Conservation (phyloP, 2,888 invertebrate genomes). For the Aradus depressus region DNA sequence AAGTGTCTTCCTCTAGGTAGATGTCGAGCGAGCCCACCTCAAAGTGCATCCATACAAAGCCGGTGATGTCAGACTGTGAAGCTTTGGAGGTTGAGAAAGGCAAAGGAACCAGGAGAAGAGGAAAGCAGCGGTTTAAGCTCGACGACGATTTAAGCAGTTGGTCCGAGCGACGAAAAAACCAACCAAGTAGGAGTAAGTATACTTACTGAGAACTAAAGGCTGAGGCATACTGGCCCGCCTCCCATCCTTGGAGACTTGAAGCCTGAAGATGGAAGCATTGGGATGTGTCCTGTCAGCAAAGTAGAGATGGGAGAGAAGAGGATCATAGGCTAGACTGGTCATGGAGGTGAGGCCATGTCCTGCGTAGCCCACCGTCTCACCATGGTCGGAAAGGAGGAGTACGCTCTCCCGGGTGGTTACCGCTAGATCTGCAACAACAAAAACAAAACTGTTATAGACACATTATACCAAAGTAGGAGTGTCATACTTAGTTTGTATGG, state of each 20-base stretch:
- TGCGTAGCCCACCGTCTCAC: neutral
- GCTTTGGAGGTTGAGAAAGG: too few species aligned
- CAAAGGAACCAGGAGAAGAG: too few species aligned
- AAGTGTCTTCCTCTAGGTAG: too few species aligned
- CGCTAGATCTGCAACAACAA: constrained; percentile 54
- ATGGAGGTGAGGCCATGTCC: constrained; percentile 1
- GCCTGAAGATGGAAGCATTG: constrained; percentile 21
- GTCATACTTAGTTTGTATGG: too few species aligned
- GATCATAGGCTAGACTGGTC: constrained; percentile 20
- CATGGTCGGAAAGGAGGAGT: constrained; percentile 1
- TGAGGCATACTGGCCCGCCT: constrained; percentile 1
- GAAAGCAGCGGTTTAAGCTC: too few species aligned
- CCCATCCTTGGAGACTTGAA: constrained; percentile 20
- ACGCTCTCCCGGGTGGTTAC: constrained; percentile 45
- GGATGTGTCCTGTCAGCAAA: constrained; percentile 18
- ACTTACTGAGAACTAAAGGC: too few species aligned
- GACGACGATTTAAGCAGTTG: too few species aligned
- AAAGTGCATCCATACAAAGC: too few species aligned
- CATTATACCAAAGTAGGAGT: neutral
- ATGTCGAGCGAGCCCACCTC: too few species aligned
- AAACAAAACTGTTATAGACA: constrained; percentile 36
- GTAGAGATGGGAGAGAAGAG: constrained; percentile 22
- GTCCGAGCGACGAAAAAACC: too few species aligned
- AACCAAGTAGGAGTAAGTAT: too few species aligned
- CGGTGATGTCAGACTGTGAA: too few species aligned